phyloP scores from a whole-genome alignment of 2,113 vertebrate genomes.

The Atractosteus spatula region DNA sequence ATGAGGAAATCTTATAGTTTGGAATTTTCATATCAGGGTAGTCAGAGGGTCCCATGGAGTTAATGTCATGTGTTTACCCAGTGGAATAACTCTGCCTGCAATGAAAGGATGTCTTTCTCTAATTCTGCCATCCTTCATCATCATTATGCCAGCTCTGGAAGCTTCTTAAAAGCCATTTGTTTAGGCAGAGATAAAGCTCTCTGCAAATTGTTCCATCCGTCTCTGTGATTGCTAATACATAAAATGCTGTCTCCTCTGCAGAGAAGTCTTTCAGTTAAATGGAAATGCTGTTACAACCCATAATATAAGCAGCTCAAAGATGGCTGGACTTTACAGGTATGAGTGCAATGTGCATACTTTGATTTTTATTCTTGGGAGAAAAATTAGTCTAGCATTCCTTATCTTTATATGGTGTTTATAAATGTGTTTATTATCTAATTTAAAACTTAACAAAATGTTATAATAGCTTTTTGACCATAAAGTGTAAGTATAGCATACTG shows the following conservation, averaged over 20 bases:
- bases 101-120: background rate
- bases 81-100: background rate
- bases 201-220: conserved; percentile 6
- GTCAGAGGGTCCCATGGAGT: too few species aligned
- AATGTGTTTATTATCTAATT: too few species aligned
- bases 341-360: background rate
- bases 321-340: conserved; percentile 2
- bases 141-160: background rate
- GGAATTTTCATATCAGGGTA: background rate
- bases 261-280: conserved; percentile 8
- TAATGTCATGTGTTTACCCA: background rate
- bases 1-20: too few species aligned
- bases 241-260: conserved; percentile 8
- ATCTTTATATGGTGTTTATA: too few species aligned
- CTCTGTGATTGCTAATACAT: conserved; percentile 6
- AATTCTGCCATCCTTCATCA: background rate
- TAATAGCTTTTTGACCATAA: too few species aligned
- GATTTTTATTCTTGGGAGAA: background rate
- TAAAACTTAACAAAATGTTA: too few species aligned
- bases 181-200: conserved; percentile 7
- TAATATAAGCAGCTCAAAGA: background rate
- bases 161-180: conserved; percentile 7
- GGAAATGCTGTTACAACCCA: background rate
- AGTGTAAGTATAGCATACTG: too few species aligned
- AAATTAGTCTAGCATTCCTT: background rate